These are phyloP conservation scores for Petrolisthes cinctipes DNA, from an alignment of 2,888 invertebrate genomes.

Conservation along the genomic window DNA sequence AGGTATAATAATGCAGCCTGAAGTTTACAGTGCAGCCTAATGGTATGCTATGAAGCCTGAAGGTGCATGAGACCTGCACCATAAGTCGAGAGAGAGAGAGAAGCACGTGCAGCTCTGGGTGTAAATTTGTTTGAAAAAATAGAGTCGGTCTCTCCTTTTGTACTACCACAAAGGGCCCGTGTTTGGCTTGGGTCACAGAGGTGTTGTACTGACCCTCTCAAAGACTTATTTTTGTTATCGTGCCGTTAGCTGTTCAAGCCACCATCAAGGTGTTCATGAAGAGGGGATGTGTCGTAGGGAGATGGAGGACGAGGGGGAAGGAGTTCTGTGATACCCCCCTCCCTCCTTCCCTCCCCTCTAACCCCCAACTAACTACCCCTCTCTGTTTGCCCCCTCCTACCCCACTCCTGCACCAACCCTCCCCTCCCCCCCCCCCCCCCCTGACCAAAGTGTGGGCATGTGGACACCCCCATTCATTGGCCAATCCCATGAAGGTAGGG, in stretches of 20 bases:
- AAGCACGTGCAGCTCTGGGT: too few species aligned
- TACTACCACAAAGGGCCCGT: too few species aligned
- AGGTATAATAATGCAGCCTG: too few species aligned
- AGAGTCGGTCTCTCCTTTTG: too few species aligned
- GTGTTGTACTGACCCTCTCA: neutral
- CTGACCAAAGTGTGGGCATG: neutral
- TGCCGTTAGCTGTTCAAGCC: conserved; percentile 18
- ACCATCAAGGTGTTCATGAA: conserved; percentile 47
- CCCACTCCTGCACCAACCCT: neutral
- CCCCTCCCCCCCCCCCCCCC: neutral
- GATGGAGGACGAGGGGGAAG: neutral
- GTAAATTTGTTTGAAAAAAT: too few species aligned
- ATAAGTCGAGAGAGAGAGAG: too few species aligned
- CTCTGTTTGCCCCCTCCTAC: neutral
- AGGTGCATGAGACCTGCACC: too few species aligned
- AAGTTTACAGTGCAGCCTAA: too few species aligned
- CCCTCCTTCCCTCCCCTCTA: neutral
- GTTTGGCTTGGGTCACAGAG: too few species aligned
- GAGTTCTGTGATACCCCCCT: neutral
- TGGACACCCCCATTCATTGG: neutral
- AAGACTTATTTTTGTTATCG: conserved; percentile 9
- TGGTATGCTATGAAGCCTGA: too few species aligned
- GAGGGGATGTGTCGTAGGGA: neutral
- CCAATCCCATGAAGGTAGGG: neutral
- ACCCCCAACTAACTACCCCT: too few species aligned